Conservation (phyloP, 2,888 invertebrate genomes). For the Stictocephala bisonia region DNA sequence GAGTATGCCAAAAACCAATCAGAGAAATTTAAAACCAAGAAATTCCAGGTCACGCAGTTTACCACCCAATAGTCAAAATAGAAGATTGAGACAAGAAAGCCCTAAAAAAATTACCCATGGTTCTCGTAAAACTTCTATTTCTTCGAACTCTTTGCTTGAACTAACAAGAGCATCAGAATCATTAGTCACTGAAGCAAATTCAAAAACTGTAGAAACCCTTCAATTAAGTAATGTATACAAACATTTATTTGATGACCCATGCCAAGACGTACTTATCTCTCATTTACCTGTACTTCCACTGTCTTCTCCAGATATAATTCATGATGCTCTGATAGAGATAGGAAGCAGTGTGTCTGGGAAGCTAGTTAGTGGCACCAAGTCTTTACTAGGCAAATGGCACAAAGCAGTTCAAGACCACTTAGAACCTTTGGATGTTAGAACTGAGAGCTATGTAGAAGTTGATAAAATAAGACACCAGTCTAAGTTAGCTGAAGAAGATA, state of each 20-base stretch:
- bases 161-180: background rate
- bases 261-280: constrained; percentile 40
- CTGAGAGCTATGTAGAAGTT: constrained; percentile 12
- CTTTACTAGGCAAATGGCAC: constrained; percentile 70
- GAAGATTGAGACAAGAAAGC: constrained; percentile 19
- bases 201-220: background rate
- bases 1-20: constrained; percentile 52
- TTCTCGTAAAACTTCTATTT: constrained; percentile 11
- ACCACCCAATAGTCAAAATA: constrained; percentile 26
- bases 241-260: background rate
- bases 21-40: constrained; percentile 31
- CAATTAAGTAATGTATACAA: constrained; percentile 2
- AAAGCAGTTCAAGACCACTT: constrained; percentile 50
- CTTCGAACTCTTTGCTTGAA: constrained; percentile 37
- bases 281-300: constrained; percentile 56
- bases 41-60: constrained; percentile 48
- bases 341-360: constrained; percentile 68
- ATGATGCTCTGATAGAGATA: constrained; percentile 68
- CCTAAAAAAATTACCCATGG: constrained; percentile 26
- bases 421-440: constrained; percentile 51
- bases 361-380: constrained; percentile 68
- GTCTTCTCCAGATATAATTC: constrained; percentile 57
- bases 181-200: background rate
- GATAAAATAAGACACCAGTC: background rate
- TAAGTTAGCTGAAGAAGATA: constrained; percentile 44